These are phyloP conservation scores for Erinaceus europaeus DNA, from an alignment of 2,113 vertebrate species.

Conservation along the genomic window DNA sequence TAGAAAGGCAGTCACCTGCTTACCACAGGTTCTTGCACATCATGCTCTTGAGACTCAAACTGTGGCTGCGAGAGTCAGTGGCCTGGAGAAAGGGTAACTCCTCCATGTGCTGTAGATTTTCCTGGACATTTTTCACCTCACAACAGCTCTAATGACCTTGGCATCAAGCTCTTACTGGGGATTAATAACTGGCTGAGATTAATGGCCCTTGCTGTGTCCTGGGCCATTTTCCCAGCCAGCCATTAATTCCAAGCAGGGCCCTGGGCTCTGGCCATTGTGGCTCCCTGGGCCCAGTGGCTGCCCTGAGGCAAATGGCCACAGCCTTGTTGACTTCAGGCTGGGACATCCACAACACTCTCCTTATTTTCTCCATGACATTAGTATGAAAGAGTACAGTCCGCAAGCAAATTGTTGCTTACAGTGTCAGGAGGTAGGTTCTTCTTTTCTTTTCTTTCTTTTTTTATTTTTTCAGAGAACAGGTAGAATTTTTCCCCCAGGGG, in stretches of 20 bases:
- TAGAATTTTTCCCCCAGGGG: no score
- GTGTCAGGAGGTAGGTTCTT: neutral
- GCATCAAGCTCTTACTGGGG: slow-evolving; percentile 73
- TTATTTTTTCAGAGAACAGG: slow-evolving; percentile 10
- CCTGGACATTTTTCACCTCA: slow-evolving; percentile 56
- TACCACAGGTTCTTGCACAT: accelerated
- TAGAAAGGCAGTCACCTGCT: accelerated
- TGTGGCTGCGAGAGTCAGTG: neutral
- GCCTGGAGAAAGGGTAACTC: neutral
- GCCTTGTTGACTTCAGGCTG: slow-evolving; percentile 34
- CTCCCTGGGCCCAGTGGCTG: slow-evolving; percentile 58
- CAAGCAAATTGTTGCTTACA: neutral
- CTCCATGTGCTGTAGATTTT: slow-evolving; percentile 8
- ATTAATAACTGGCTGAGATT: slow-evolving; percentile 81
- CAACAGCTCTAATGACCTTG: slow-evolving; percentile 79
- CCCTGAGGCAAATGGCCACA: slow-evolving; percentile 3
- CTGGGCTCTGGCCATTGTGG: slow-evolving; percentile 69
- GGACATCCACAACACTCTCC: neutral
- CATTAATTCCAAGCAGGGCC: slow-evolving; percentile 77
- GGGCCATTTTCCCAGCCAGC: slow-evolving; percentile 80
- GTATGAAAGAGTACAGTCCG: neutral
- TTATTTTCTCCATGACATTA: neutral
- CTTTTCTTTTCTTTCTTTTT: no score
- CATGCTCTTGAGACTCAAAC: neutral
- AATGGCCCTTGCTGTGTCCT: slow-evolving; percentile 81